phyloP scores from a whole-genome alignment of 1,140 invertebrate genomes.

The Atta colombica region DNA sequence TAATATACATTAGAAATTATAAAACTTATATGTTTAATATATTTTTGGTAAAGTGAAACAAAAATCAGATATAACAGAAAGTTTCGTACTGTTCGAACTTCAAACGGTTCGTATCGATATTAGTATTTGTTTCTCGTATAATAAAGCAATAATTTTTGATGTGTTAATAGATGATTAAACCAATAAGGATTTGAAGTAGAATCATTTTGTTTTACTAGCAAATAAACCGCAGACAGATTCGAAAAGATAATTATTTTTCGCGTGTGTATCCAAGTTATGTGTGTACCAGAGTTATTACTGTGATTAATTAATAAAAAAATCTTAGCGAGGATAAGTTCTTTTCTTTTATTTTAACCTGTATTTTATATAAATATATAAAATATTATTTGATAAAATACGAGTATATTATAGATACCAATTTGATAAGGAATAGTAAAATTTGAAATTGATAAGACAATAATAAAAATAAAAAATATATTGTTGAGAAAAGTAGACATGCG shows the following conservation, averaged over 20 bases:
- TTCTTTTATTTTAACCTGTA: neutral
- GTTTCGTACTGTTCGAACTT: neutral
- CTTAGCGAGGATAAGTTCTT: neutral
- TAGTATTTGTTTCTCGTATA: neutral
- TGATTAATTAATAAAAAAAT: neutral
- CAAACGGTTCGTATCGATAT: neutral
- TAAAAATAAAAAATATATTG: conserved; percentile 2
- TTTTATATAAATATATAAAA: neutral
- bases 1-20: neutral
- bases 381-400: neutral
- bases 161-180: neutral
- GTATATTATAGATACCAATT: neutral
- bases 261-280: neutral
- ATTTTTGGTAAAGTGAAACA: neutral
- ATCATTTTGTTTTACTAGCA: neutral
- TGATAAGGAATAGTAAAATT: conserved; percentile 3
- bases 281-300: neutral
- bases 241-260: neutral
- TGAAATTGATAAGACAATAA: neutral
- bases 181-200: neutral
- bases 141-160: neutral
- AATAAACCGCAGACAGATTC: neutral
- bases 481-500: conserved; percentile 19
- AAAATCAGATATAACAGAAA: neutral
- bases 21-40: neutral